phyloP scores from a whole-genome alignment of 2,113 vertebrate genomes.

The Gila orcuttii region DNA sequence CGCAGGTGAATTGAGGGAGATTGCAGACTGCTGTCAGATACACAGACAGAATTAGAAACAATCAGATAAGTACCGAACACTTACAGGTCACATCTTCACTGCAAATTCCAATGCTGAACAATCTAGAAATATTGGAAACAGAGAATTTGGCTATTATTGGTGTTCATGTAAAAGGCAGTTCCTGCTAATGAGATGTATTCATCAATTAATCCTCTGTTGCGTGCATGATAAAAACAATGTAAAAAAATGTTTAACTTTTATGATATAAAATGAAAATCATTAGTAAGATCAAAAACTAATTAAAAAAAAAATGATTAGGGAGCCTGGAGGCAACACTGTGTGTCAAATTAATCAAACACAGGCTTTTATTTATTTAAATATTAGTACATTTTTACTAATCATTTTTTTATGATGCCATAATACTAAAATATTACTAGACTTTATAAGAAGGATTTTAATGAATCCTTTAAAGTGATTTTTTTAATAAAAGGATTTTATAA shows the following conservation, averaged over 20 bases:
- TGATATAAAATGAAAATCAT: background rate
- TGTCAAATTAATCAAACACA: background rate
- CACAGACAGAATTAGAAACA: conserved; percentile 35
- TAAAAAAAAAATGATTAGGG: background rate
- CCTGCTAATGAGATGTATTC: conserved; percentile 18
- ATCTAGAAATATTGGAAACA: background rate
- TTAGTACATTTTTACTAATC: too few species aligned
- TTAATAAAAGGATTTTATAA: too few species aligned
- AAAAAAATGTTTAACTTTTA: background rate
- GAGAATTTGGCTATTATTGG: background rate
- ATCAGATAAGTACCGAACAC: conserved; percentile 4
- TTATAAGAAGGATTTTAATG: too few species aligned
- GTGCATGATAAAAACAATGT: background rate
- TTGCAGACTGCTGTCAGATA: conserved; percentile 28
- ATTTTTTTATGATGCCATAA: background rate
- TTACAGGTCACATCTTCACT: conserved; percentile 27
- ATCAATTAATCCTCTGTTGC: background rate
- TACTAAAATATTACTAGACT: too few species aligned
- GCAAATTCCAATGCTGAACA: background rate
- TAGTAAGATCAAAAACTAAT: background rate
- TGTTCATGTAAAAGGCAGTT: conserved; percentile 25
- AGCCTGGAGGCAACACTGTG: background rate
- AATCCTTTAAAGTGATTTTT: too few species aligned
- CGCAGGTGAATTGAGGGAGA: conserved; percentile 34
- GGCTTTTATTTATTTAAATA: background rate